Evolutionary conservation across 53 echinoderm and acorn worm species (phyloP).

Genomic region (Stichopus horrens): DNA sequence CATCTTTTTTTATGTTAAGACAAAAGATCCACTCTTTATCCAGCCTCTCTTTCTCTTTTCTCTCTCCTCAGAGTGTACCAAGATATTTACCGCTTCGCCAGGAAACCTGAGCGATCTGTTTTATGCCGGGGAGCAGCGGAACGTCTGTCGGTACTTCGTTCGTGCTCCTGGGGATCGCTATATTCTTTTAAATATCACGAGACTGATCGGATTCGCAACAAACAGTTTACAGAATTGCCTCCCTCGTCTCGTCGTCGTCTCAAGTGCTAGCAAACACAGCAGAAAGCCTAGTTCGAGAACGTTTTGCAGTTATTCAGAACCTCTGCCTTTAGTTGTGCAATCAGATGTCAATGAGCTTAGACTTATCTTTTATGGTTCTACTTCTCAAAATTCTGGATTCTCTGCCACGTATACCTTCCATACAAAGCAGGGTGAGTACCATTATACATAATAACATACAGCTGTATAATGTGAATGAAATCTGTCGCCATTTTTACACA

Average conservation of each 20-base stretch:
- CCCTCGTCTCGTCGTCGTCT: constrained; percentile 64
- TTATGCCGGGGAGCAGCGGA: constrained; percentile 26
- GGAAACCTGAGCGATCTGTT: constrained; percentile 65
- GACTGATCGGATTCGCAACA: constrained; percentile 65
- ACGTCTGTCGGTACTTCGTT: constrained; percentile 20
- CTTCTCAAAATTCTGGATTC: constrained; percentile 59
- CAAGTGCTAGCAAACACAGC: constrained; percentile 49
- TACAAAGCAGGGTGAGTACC: constrained; percentile 50
- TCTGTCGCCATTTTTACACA: too few species aligned
- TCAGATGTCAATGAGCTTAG: constrained; percentile 82
- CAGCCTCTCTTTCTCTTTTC: neutral
- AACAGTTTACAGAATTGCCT: constrained; percentile 51
- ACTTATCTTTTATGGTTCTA: constrained; percentile 71
- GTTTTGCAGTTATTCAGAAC: constrained; percentile 47
- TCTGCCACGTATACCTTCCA: constrained; percentile 90
- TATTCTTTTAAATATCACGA: constrained; percentile 75
- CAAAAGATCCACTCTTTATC: too few species aligned
- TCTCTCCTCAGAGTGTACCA: constrained; percentile 72
- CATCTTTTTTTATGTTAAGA: too few species aligned
- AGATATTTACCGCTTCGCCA: constrained; percentile 76
- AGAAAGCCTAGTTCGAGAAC: constrained; percentile 1
- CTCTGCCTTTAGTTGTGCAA: constrained; percentile 79
- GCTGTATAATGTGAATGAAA: too few species aligned
- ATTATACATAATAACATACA: too few species aligned
- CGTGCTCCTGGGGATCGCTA: constrained; percentile 52